Base-by-base conservation (phyloP, 2,113 vertebrate species). In the Siniperca chuatsi region DNA sequence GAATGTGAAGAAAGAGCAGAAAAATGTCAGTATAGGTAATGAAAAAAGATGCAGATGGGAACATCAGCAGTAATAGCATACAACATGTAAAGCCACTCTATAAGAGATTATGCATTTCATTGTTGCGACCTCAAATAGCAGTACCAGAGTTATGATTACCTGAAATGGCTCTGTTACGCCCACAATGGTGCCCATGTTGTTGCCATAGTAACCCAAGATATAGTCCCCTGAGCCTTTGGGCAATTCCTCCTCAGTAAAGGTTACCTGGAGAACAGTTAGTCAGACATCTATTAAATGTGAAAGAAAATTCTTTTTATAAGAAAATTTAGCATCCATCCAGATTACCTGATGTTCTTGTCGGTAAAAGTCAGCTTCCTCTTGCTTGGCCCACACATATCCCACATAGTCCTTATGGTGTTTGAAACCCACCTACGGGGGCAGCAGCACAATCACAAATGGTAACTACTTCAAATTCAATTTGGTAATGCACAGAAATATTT, bases 391-490 rank as follows among this genome's bases (percentile, higher is more conserved):
- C 42, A 98, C 95, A 0, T 99, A 99, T 15, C 97, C 96, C 70
- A 99, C 96, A 0, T 99, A 99, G 90, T 99, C 98, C 88, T 99
- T 99, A 82, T 97, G 97, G 87, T 99, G 98, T 74, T 97, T 97
- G 93, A 99, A 99, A 46, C 98, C 98, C 92, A 99, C 98, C 98
- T 99, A 83, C 20, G 42, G n/a, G 42, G 12, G 46, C 20, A 81
- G 52, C 23, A 10, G 37, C 11, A 69, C 72, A 72, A 68, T 57
- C 4, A 82, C 6, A 46, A 23, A 52, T 6, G 21, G 4, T 8
- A 25, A 42, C 4, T 12, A 50, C 23, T 21, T 52, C 35, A 37
- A 4, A 25, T 57, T 50, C 8, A 37, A 65, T 48, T 13, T 60
- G 13, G 16, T 61, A 35, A 81, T 46, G 8, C 8, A 69, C 4